Base-by-base conservation (phyloP, 1,140 invertebrate species). In the Drosophila bipectinata region DNA sequence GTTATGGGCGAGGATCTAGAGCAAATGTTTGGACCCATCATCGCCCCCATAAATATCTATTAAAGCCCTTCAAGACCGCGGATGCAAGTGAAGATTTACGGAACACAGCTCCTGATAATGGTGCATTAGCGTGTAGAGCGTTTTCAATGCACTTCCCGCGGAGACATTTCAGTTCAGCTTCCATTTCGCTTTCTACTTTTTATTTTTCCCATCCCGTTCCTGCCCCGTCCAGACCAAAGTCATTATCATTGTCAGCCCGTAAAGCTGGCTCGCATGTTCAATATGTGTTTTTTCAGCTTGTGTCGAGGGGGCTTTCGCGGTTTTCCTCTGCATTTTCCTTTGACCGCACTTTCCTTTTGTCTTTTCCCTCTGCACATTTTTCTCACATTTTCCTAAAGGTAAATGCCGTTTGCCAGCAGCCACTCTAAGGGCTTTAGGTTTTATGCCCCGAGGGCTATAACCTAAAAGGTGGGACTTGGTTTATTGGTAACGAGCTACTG, bases 81-180 rank as follows among this genome's bases (percentile, higher is more conserved):
- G 78, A 58, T 71, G 83, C 74, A 85, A 85, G 81, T 87, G 81
- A 85, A 85, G 81, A 85, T 85, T 87, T 85, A 85, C 81, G 81
- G 77, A 59, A 34, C 56, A 48, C 58, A 67, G 81, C 82, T 64
- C 72, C 69, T 78, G 81, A 82, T 85, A 87, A 85, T 85, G 82
- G 83, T 71, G 78, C 83, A 87, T 87, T 85, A 82, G 81, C 78
- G 81, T 85, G 82, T 52, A 81, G 56, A 73, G 72, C 82, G 77
- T 84, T 84, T 84, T 67, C 72, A 64, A 74, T 84, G 81, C 81
- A 87, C 82, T 84, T 74, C 63, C 77, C 66, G 60, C 67, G 66
- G 67, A 49, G 68, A 64, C 74, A 78, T 47, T 60, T 73, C 61
- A 57, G 47, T 39, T 32, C 18, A 6, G 1, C 54, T 8, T 73